These are phyloP conservation scores for Clanis bilineata DNA, from an alignment of 2,888 invertebrate species.

Conservation along the genomic window DNA sequence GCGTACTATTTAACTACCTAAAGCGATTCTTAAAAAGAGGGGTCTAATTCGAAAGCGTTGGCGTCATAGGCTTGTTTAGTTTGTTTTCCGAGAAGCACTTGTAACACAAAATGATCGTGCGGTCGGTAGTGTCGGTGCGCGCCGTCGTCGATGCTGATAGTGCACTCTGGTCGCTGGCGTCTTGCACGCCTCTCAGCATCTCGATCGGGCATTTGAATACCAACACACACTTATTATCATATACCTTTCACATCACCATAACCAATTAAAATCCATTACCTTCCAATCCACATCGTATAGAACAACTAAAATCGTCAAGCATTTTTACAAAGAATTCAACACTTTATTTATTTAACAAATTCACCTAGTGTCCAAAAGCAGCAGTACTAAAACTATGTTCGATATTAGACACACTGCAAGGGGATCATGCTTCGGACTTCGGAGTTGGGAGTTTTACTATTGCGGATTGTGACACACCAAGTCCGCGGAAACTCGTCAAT, in stretches of 20 bases:
- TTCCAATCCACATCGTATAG: slow-evolving; percentile 80
- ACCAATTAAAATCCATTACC: slow-evolving; percentile 80
- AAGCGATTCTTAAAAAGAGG: slow-evolving; percentile 61
- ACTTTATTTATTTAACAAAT: slow-evolving; percentile 61
- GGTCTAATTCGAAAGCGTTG: slow-evolving; percentile 62
- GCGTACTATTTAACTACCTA: slow-evolving; percentile 72
- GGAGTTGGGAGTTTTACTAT: slow-evolving; percentile 55
- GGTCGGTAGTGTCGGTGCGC: slow-evolving; percentile 56
- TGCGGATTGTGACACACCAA: slow-evolving; percentile 57
- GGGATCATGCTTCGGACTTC: slow-evolving; percentile 64
- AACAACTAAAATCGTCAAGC: slow-evolving; percentile 79
- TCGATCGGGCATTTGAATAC: slow-evolving; percentile 87
- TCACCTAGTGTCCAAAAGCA: slow-evolving; percentile 67
- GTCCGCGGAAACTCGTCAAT: slow-evolving; percentile 49
- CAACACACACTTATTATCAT: slow-evolving; percentile 84
- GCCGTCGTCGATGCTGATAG: slow-evolving; percentile 77
- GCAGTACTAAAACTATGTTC: slow-evolving; percentile 66
- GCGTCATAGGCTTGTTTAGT: slow-evolving; percentile 40
- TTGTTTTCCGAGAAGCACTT: slow-evolving; percentile 46
- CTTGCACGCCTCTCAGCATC: slow-evolving; percentile 74
- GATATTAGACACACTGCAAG: slow-evolving; percentile 74
- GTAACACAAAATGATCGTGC: slow-evolving; percentile 52
- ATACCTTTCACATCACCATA: slow-evolving; percentile 78
- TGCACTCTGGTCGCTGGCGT: slow-evolving; percentile 69
- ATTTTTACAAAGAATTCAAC: slow-evolving; percentile 76